Base-by-base conservation (phyloP, 2,888 invertebrate genomes). In the Pegoplata infirma region DNA sequence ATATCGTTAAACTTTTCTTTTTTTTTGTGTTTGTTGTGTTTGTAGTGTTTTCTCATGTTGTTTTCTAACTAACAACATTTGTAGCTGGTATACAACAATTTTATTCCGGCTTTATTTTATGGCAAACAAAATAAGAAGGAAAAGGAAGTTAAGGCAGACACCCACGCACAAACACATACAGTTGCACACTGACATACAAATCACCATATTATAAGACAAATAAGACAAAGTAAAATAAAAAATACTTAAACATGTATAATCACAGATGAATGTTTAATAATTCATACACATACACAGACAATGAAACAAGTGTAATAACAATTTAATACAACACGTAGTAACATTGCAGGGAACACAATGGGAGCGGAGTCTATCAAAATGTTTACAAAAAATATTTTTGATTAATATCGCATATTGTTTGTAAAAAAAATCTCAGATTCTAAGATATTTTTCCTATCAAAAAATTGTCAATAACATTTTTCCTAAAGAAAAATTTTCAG, bases 241-340 rank as follows among this genome's bases (percentile, higher is more conserved):
- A 59, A 23, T 51, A 59, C 58, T 44, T 72, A 55, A 49, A 25
- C 46, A 17, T 59, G 46, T 12, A 76, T 64, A 71, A 72, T 66
- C 68, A 63, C 58, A 73, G 44, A 73, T 69, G 53, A 74, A 74
- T 69, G 40, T 73, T 78, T 59, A 78, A 78, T 78, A 69, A 74
- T 73, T 78, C 53, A 74, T 69, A 23, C 28, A 72, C 55, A 25
- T 40, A 47, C 28, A 28, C 19, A 61, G 21, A 53, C 58, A 21
- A 23, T 47, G 46, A 5, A n/a, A 19, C n/a, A 28, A 61, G 56
- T n/a, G 25, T 51, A 58, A 51, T 40, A 68, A 68, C 40, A 69
- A 59, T 61, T 58, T 49, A 49, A 58, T 21, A 36, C 40, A 58
- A 19, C n/a, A n/a, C 10, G 32, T 10, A 32, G 10, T 10, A 32